Percentiles rank a stretch among this genome's conserved stretches.
phyloP scores from a whole-genome alignment of 2,888 invertebrate species.

The Pseudococcus viburni region DNA sequence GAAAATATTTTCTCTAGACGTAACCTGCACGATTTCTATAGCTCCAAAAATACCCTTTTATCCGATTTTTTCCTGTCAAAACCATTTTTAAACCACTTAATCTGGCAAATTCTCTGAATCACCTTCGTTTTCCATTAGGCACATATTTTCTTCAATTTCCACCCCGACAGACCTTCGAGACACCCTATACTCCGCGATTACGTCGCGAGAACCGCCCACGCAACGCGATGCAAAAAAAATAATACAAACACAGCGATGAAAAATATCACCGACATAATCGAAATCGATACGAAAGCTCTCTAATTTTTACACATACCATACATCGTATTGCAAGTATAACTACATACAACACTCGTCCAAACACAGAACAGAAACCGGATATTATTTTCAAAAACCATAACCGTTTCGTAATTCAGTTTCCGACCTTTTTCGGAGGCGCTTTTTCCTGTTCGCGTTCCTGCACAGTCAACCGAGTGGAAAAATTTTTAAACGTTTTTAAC shows the following conservation, averaged over 20 bases:
- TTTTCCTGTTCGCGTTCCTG: conserved; percentile 49
- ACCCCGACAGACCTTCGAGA: background rate
- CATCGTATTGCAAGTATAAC: too few species aligned
- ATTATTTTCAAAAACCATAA: conserved; percentile 55
- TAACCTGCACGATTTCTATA: too few species aligned
- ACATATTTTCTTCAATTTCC: background rate
- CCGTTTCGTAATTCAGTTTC: conserved; percentile 57
- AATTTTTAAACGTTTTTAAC: conserved; percentile 49
- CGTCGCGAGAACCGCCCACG: background rate
- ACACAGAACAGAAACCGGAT: conserved; percentile 35
- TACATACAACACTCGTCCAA: background rate
- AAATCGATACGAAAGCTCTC: conserved; percentile 40
- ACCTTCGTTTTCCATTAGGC: too few species aligned
- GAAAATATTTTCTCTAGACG: too few species aligned
- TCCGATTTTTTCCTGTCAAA: too few species aligned
- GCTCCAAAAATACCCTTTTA: too few species aligned
- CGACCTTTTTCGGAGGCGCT: conserved; percentile 49
- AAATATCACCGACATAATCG: conserved; percentile 22
- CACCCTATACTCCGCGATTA: background rate
- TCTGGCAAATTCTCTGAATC: too few species aligned
- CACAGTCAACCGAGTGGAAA: conserved; percentile 38
- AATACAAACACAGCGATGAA: background rate
- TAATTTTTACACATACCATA: background rate
- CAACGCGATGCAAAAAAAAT: background rate
- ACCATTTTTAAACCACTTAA: too few species aligned